Percentiles rank a stretch among this genome's conserved stretches.
phyloP scores from a whole-genome alignment of 2,113 vertebrate species.

The Entosphenus tridentatus region DNA sequence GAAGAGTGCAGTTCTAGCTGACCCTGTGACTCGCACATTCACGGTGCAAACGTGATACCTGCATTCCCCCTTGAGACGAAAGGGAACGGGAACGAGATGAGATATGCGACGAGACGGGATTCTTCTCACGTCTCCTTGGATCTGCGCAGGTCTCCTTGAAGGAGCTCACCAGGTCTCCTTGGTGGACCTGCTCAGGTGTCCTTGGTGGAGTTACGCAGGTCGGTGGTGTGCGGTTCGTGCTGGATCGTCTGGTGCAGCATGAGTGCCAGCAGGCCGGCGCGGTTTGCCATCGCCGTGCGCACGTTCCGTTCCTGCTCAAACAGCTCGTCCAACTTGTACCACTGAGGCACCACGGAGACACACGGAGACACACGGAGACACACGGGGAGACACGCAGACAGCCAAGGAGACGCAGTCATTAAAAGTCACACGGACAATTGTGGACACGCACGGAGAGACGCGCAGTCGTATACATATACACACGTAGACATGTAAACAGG shows the following conservation, averaged over 20 bases:
- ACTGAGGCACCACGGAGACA: slow-evolving; percentile 21
- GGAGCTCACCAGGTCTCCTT: no score
- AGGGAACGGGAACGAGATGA: no score
- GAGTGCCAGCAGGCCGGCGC: slow-evolving; percentile 56
- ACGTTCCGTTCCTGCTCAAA: slow-evolving; percentile 79
- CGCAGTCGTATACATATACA: background rate
- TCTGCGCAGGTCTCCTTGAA: no score
- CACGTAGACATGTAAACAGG: background rate
- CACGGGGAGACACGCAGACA: background rate
- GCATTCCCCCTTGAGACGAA: no score
- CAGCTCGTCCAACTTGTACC: slow-evolving; percentile 75
- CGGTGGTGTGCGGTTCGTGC: slow-evolving; percentile 57
- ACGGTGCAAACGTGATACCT: no score
- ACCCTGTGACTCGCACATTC: no score
- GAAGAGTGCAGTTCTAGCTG: no score
- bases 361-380: background rate
- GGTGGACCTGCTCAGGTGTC: slow-evolving; percentile 29
- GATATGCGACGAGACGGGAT: no score
- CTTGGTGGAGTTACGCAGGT: slow-evolving; percentile 40
- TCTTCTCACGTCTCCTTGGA: no score
- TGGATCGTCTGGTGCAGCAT: slow-evolving; percentile 82
- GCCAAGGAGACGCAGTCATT: background rate
- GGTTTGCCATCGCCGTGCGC: slow-evolving; percentile 68
- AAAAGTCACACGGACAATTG: no score
- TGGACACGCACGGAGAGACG: no score